phyloP scores from a whole-genome alignment of 2,113 vertebrate species.

The Salminus brasiliensis region DNA sequence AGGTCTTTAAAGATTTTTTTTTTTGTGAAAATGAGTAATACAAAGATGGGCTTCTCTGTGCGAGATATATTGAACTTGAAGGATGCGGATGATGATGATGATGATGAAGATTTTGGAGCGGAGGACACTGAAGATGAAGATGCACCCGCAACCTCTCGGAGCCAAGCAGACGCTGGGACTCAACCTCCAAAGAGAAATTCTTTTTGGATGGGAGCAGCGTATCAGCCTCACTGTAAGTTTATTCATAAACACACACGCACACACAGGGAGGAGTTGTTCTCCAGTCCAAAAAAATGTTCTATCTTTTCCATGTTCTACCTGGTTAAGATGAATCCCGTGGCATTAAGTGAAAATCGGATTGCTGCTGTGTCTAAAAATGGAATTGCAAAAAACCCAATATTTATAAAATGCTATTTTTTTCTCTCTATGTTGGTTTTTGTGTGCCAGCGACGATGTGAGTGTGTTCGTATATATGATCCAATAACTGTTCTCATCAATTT shows the following conservation, averaged over 20 bases:
- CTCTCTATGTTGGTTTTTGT: too few relatives aligned
- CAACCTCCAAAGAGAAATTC: conserved; percentile 73
- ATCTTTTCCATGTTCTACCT: too few relatives aligned
- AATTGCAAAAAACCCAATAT: too few relatives aligned
- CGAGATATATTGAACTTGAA: conserved; percentile 92
- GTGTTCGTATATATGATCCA: too few relatives aligned
- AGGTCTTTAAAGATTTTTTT: neutral
- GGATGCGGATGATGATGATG: conserved; percentile 80
- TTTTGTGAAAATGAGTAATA: conserved; percentile 75
- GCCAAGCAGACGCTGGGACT: conserved; percentile 70
- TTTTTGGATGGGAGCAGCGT: conserved; percentile 82
- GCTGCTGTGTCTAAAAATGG: too few relatives aligned
- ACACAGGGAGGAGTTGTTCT: too few relatives aligned
- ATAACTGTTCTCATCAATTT: neutral
- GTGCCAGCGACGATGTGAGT: too few relatives aligned
- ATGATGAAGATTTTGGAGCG: conserved; percentile 66
- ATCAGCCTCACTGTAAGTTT: conserved; percentile 85
- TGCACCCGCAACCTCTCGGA: conserved; percentile 70
- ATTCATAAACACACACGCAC: neutral
- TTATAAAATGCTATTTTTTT: too few relatives aligned
- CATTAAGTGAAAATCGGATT: too few relatives aligned
- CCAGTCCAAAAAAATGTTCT: too few relatives aligned
- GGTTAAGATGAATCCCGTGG: too few relatives aligned
- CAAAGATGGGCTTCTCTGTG: conserved; percentile 91
- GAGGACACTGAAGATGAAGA: conserved; percentile 82